Conservation (phyloP, 2,113 vertebrate genomes). For the Pristiophorus japonicus region DNA sequence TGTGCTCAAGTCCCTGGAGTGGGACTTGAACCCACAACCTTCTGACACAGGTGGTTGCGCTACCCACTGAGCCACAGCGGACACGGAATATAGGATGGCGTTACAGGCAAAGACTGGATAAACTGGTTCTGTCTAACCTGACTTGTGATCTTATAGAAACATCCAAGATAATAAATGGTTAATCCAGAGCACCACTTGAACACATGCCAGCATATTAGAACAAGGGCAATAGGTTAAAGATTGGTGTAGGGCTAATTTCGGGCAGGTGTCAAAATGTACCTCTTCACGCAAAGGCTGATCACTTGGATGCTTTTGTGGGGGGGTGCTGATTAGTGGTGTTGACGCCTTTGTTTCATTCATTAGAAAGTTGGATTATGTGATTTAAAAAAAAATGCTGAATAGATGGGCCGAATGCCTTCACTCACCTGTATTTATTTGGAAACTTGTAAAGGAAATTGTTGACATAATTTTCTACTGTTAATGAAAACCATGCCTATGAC, state of each 20-base stretch:
- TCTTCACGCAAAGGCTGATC: background rate
- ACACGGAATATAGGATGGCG: background rate
- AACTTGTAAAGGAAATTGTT: no score
- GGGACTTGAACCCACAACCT: no score
- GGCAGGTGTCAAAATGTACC: background rate
- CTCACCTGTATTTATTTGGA: background rate
- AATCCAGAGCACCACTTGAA: no score
- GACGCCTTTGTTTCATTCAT: background rate
- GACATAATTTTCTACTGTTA: background rate
- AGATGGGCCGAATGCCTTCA: background rate
- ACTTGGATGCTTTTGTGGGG: background rate
- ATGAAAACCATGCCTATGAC: background rate
- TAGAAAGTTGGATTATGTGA: background rate
- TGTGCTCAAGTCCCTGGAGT: no score
- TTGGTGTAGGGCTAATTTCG: background rate
- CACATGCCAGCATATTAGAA: background rate
- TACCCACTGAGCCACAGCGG: no score
- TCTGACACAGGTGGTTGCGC: no score
- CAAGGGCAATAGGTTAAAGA: background rate
- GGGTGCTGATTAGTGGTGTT: background rate
- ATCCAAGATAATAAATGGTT: background rate
- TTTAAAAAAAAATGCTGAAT: background rate
- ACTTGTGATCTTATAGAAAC: background rate
- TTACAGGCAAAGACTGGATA: background rate
- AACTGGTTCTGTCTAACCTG: background rate